Evolutionary conservation across 2,113 vertebrate species (phyloP).

Genomic region (Chaenocephalus aceratus): DNA sequence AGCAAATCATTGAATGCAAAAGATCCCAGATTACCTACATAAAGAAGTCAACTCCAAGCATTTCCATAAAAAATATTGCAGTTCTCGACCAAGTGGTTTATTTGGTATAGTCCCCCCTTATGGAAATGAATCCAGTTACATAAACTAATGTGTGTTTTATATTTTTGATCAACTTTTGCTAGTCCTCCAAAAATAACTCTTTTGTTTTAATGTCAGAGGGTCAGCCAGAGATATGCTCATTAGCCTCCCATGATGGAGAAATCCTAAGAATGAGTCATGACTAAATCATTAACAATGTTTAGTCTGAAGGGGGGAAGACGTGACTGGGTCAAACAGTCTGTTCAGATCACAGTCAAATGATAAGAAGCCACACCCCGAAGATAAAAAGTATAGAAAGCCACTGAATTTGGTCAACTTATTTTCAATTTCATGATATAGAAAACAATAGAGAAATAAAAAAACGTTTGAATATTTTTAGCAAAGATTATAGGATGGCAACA

Average conservation of each 20-base stretch:
- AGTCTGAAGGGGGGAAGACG: conserved; percentile 49
- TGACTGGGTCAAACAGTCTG: conserved; percentile 47
- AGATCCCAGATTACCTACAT: neutral
- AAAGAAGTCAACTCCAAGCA: neutral
- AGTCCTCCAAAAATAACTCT: neutral
- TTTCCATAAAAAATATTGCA: neutral
- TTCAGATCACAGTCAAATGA: conserved; percentile 46
- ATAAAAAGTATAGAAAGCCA: neutral
- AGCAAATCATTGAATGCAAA: neutral
- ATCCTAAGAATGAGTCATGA: conserved; percentile 61
- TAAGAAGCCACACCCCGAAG: conserved; percentile 26
- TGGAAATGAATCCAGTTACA: neutral
- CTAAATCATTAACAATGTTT: conserved; percentile 63
- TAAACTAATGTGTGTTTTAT: neutral
- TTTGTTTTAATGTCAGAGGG: conserved; percentile 27
- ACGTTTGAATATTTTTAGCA: neutral
- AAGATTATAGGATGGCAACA: neutral
- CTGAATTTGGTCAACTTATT: neutral
- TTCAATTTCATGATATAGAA: neutral
- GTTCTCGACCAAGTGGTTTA: neutral
- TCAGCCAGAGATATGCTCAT: conserved; percentile 35
- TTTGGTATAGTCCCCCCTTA: neutral
- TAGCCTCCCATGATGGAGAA: conserved; percentile 24
- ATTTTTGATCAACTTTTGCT: neutral
- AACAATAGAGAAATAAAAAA: neutral